Percentiles rank a stretch among this genome's conserved stretches.
phyloP scores from a whole-genome alignment of 2,888 invertebrate species.

The Prosapia bicincta region DNA sequence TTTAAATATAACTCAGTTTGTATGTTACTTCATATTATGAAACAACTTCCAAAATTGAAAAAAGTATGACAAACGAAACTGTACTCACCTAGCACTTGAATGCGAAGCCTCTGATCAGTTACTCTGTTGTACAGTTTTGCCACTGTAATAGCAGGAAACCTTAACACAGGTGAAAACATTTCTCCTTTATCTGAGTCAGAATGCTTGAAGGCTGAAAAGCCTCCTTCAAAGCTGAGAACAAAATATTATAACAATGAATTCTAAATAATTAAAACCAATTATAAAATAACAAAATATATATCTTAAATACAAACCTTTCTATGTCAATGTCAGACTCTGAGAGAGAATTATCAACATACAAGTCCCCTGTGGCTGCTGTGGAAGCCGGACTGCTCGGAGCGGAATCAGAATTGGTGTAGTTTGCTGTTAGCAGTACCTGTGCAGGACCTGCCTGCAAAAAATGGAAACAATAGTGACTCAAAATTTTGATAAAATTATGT shows the following conservation, averaged over 20 bases:
- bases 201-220: constrained; percentile 45
- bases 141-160: constrained; percentile 52
- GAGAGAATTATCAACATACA: constrained; percentile 36
- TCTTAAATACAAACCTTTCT: constrained; percentile 39
- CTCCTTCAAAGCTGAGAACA: constrained; percentile 50
- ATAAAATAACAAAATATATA: constrained; percentile 34
- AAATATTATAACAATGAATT: background rate
- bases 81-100: constrained; percentile 55
- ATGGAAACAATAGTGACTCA: too few relatives aligned
- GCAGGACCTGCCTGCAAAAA: constrained; percentile 39
- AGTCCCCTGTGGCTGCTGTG: constrained; percentile 41
- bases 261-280: background rate
- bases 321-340: constrained; percentile 41
- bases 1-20: background rate
- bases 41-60: constrained; percentile 4
- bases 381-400: constrained; percentile 51
- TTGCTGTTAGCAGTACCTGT: constrained; percentile 53
- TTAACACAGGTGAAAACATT: constrained; percentile 44
- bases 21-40: background rate
- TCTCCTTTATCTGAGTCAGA: constrained; percentile 35
- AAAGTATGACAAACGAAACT: too few relatives aligned
- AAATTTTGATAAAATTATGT: too few relatives aligned
- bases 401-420: constrained; percentile 60
- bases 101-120: constrained; percentile 61
- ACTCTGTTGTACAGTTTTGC: constrained; percentile 58